Evolutionary conservation across 2,888 invertebrate species (phyloP).

Genomic region (Netelia virgata): DNA sequence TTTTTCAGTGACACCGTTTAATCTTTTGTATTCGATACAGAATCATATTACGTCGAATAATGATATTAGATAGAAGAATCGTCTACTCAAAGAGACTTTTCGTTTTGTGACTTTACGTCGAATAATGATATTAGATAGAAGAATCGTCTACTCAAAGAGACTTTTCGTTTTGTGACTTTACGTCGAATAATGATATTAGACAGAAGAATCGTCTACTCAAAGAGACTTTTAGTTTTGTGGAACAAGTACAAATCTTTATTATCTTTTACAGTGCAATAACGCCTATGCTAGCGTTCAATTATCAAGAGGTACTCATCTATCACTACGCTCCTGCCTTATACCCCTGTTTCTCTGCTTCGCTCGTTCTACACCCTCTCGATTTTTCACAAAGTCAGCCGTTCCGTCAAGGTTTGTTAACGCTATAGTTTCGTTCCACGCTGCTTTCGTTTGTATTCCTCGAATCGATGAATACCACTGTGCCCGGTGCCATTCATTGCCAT

Average conservation of each 20-base stretch:
- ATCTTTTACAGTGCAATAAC: constrained; percentile 23
- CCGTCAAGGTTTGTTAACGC: constrained; percentile 70
- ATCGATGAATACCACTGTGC: constrained; percentile 70
- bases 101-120: too few species aligned
- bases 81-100: too few species aligned
- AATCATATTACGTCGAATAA: too few species aligned
- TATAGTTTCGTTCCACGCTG: constrained; percentile 42
- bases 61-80: too few species aligned
- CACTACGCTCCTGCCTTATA: neutral
- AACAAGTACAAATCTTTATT: constrained; percentile 45
- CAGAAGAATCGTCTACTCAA: constrained; percentile 6
- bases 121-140: too few species aligned
- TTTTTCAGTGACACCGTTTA: too few species aligned
- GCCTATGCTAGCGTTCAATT: constrained; percentile 46
- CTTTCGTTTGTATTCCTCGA: constrained; percentile 60
- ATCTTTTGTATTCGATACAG: too few species aligned
- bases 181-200: too few species aligned
- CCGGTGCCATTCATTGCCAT: constrained; percentile 53
- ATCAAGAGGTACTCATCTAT: constrained; percentile 42
- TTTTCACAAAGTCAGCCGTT: constrained; percentile 62
- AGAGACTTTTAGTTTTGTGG: constrained; percentile 14
- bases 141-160: constrained; percentile 13
- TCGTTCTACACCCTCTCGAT: constrained; percentile 28
- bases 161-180: constrained; percentile 5
- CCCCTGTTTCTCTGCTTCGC: neutral